A percentile compares a stretch with the other conserved stretches of the same genome.
Evolutionary conservation across 2,888 invertebrate genomes (phyloP).

Genomic region (Parnassius orleans): DNA sequence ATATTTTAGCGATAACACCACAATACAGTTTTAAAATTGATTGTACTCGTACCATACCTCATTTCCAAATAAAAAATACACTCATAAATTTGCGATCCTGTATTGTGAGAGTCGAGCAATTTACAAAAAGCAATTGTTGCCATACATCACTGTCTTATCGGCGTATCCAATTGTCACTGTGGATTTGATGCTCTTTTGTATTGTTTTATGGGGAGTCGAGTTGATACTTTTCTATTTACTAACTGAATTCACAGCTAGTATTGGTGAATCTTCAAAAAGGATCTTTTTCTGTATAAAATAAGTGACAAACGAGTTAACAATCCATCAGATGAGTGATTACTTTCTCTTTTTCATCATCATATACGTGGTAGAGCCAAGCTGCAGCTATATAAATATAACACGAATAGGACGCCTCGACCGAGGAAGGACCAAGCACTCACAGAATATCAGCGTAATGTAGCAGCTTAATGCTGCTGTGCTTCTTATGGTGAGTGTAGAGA

Average conservation of each 20-base stretch:
- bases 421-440: too few species aligned
- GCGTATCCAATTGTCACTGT: conserved; percentile 51
- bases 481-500: too few species aligned
- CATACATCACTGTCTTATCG: conserved; percentile 72
- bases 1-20: neutral
- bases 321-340: too few species aligned
- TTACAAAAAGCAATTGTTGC: conserved; percentile 70
- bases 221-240: conserved; percentile 32
- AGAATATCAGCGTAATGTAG: too few species aligned
- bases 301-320: too few species aligned
- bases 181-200: conserved; percentile 38
- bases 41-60: conserved; percentile 30
- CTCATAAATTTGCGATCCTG: conserved; percentile 52
- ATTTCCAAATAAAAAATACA: conserved; percentile 20
- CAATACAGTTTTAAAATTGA: conserved; percentile 25
- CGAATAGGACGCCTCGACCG: too few species aligned
- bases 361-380: too few species aligned
- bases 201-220: conserved; percentile 26
- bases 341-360: too few species aligned
- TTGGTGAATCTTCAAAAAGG: conserved; percentile 43
- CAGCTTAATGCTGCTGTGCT: too few species aligned
- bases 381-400: too few species aligned
- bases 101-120: conserved; percentile 53
- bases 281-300: too few species aligned
- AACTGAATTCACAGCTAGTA: conserved; percentile 28